phyloP scores from a whole-genome alignment of 2,888 invertebrate genomes.

The Lithophane socia region DNA sequence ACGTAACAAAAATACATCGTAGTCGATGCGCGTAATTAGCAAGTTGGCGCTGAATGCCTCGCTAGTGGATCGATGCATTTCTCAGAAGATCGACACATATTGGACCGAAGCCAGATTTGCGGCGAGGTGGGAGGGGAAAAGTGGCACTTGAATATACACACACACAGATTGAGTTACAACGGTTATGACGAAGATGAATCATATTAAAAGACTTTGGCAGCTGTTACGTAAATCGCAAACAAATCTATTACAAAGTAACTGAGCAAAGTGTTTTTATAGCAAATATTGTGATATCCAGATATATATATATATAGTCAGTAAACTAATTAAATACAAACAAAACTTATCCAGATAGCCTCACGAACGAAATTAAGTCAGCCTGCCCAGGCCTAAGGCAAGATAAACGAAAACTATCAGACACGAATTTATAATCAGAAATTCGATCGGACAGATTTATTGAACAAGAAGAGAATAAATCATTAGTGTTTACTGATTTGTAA shows the following conservation, averaged over 20 bases:
- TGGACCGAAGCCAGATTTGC: conserved; percentile 81
- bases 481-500: conserved; percentile 57
- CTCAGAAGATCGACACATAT: conserved; percentile 81
- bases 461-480: conserved; percentile 55
- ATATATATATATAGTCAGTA: too few relatives aligned
- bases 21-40: conserved; percentile 75
- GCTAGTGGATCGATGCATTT: conserved; percentile 81
- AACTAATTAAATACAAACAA: conserved; percentile 21
- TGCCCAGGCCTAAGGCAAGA: conserved; percentile 13
- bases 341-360: conserved; percentile 12
- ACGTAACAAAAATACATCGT: conserved; percentile 72
- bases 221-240: conserved; percentile 44
- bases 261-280: conserved; percentile 6
- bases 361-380: conserved; percentile 17
- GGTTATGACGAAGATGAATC: conserved; percentile 69
- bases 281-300: conserved; percentile 30
- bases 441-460: conserved; percentile 44
- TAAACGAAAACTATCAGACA: conserved; percentile 27
- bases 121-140: conserved; percentile 70
- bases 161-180: conserved; percentile 70
- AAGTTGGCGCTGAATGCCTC: conserved; percentile 73
- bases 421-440: conserved; percentile 37
- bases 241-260: conserved; percentile 5
- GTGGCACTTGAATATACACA: conserved; percentile 75
- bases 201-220: conserved; percentile 61